Evolutionary conservation across 2,888 invertebrate species (phyloP).

Genomic region (Heteropelma amictum): DNA sequence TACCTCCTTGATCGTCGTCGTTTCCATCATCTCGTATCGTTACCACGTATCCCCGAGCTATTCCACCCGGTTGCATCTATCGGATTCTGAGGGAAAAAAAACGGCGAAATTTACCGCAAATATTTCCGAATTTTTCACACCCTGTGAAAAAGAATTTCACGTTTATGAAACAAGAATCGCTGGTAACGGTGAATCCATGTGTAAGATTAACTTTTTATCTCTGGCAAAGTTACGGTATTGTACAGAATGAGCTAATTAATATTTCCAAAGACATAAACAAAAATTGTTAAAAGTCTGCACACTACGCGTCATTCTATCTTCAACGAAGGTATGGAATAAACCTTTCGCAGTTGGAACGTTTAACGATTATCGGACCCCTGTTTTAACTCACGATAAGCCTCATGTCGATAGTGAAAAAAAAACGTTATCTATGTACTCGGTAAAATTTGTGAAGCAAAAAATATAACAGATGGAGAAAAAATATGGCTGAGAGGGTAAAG

Average conservation of each 20-base stretch:
- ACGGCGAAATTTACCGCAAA: conserved; percentile 23
- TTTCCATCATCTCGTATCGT: conserved; percentile 44
- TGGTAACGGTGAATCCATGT: too few species aligned
- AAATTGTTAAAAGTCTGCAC: too few species aligned
- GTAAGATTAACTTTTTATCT: too few species aligned
- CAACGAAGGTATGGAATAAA: background rate
- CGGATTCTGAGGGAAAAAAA: conserved; percentile 35
- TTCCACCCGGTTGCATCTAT: conserved; percentile 40
- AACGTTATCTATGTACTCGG: too few species aligned
- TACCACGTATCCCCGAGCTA: conserved; percentile 28
- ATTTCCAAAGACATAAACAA: too few species aligned
- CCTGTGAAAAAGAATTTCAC: conserved; percentile 13
- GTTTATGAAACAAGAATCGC: background rate
- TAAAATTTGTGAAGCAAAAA: conserved; percentile 1
- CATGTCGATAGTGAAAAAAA: conserved; percentile 27
- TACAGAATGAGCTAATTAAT: too few species aligned
- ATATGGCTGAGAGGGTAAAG: conserved; percentile 33
- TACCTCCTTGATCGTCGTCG: conserved; percentile 41
- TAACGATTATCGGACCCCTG: conserved; percentile 54
- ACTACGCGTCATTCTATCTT: background rate
- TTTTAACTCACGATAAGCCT: conserved; percentile 59
- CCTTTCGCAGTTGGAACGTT: conserved; percentile 54
- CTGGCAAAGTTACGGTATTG: too few species aligned
- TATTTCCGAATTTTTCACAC: conserved; percentile 26
- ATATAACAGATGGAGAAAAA: conserved; percentile 26